Conservation (phyloP, 2,113 vertebrate genomes). For the Anser cygnoides region DNA sequence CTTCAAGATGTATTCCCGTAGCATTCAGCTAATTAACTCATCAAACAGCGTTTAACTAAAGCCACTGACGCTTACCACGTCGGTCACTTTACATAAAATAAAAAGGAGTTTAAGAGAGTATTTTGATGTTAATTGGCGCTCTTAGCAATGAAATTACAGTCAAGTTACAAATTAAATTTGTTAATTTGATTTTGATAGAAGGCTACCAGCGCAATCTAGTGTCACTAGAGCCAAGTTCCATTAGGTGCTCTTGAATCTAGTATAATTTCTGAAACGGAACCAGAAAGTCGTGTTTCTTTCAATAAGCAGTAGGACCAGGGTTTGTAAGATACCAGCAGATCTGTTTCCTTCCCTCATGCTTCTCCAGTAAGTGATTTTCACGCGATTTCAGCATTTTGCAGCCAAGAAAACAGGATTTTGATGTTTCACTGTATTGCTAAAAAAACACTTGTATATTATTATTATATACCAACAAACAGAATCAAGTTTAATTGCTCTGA, state of each 20-base stretch:
- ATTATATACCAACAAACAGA: background rate
- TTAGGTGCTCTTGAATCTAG: background rate
- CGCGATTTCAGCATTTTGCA: background rate
- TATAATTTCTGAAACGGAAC: background rate
- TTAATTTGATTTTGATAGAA: slow-evolving; percentile 16
- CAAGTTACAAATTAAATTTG: background rate
- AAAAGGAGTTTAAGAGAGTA: background rate
- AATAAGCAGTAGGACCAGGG: background rate
- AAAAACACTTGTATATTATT: background rate
- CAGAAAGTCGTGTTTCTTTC: background rate
- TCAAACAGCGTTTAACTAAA: background rate
- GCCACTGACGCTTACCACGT: background rate
- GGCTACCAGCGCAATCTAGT: background rate
- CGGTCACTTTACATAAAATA: background rate
- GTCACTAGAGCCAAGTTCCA: background rate
- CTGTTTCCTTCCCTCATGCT: background rate
- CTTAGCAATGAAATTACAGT: background rate
- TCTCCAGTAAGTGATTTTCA: background rate
- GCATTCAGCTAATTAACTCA: background rate
- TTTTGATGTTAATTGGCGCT: background rate
- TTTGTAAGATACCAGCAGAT: background rate
- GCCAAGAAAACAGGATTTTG: background rate
- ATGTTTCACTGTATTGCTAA: background rate
- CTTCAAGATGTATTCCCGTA: background rate
- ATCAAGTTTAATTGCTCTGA: background rate